phyloP scores from a whole-genome alignment of 2,797 vertebrate species.

The Triplophysa bombifrons region DNA sequence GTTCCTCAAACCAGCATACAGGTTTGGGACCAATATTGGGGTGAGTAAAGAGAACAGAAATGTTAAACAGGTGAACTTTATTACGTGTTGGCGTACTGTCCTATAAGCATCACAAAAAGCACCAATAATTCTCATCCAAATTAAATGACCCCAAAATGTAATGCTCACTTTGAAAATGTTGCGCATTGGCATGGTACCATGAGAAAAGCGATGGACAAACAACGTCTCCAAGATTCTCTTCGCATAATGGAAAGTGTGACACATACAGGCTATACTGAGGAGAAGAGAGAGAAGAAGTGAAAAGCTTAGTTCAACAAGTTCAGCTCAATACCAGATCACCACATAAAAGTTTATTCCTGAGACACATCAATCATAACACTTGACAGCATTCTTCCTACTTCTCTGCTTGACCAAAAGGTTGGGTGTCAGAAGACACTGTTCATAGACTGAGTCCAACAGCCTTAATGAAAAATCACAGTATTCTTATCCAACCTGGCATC shows the following conservation, averaged over 20 bases:
- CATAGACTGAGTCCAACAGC: constrained; percentile 19
- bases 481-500: not conserved
- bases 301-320: not conserved
- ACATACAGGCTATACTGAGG: constrained; percentile 86
- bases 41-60: no score
- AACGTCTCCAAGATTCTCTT: constrained; percentile 91
- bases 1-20: no score
- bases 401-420: constrained; percentile 12
- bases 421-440: constrained; percentile 30
- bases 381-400: constrained; percentile 18
- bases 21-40: no score
- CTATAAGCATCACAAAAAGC: no score
- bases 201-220: constrained; percentile 91
- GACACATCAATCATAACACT: constrained; percentile 14
- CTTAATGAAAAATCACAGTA: constrained; percentile 3
- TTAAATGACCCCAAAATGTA: not conserved
- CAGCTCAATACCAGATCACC: not conserved
- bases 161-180: constrained; percentile 89
- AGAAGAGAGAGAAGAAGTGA: constrained; percentile 34
- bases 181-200: constrained; percentile 90
- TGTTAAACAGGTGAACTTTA: no score
- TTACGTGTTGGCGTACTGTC: no score
- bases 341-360: constrained; percentile 28
- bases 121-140: not conserved
- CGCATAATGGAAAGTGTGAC: constrained; percentile 90